phyloP scores from a whole-genome alignment of 2,113 vertebrate species.

The Festucalex cinctus region DNA sequence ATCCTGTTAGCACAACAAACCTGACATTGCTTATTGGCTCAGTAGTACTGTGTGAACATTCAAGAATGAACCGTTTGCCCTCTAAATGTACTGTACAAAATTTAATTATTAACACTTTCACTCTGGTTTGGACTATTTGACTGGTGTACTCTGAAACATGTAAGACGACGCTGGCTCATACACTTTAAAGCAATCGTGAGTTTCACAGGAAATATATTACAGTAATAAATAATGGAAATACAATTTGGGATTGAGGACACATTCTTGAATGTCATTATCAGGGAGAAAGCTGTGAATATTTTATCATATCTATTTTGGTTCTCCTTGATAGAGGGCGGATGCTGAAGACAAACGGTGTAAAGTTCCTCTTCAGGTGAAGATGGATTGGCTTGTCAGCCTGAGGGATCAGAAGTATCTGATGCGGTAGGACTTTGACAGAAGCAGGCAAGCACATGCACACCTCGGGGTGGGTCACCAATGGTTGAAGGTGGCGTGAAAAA shows the following conservation, averaged over 20 bases:
- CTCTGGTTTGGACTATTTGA: not conserved
- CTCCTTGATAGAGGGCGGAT: constrained; percentile 63
- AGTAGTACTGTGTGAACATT: constrained; percentile 66
- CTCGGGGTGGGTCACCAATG: constrained; percentile 46
- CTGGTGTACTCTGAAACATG: not conserved
- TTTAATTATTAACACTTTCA: constrained; percentile 48
- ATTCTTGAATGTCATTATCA: constrained; percentile 28
- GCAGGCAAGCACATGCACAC: constrained; percentile 48
- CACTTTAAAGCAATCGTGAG: not conserved
- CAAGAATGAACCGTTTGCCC: constrained; percentile 64
- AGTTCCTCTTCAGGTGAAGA: constrained; percentile 62
- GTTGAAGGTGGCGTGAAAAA: constrained; percentile 35
- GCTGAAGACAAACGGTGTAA: constrained; percentile 50
- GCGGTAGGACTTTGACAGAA: constrained; percentile 67
- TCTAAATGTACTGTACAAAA: constrained; percentile 64
- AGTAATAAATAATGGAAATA: constrained; percentile 4
- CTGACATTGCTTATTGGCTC: constrained; percentile 68
- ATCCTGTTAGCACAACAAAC: constrained; percentile 75
- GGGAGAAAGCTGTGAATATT: constrained; percentile 31
- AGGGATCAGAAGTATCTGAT: constrained; percentile 58
- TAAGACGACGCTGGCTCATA: not conserved
- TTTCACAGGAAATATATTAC: constrained; percentile 2
- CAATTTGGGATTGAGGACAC: not conserved
- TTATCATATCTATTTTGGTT: constrained; percentile 54
- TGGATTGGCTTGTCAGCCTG: constrained; percentile 68